Base-by-base conservation (phyloP, 2,888 invertebrate genomes). In the Drosophila gaucha region DNA sequence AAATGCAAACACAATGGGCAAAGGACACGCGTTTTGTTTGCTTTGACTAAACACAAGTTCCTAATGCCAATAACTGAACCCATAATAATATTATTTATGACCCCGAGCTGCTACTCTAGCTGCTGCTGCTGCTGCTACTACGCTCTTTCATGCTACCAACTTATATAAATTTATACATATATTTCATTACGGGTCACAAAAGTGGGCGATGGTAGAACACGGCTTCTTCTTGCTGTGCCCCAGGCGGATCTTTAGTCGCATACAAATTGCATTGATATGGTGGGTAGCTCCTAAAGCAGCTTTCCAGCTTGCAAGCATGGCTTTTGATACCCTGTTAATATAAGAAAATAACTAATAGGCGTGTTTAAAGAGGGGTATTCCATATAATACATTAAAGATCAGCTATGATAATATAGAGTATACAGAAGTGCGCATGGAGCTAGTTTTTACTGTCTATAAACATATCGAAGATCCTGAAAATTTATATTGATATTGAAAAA, bases 21-120 rank as follows among this genome's bases (percentile, higher is more conserved):
- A 44, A 39, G 31, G 39, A 39, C 38, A 60, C 47, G 43, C 50
- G 69, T 57, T 64, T 70, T 76, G 74, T 82, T 75, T 82, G 78
- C 68, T 65, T 69, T 83, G 84, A 80, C 80, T 83, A 41, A 80
- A 83, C 74, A 74, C 73, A 70, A 78, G 80, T 63, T 67, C 57
- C 59, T 67, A 60, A 74, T 67, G 63, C 71, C 74, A 74, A 74
- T 83, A 77, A 77, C 67, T 72, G 75, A 74, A 71, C 80, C 80
- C 77, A 80, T 83, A 83, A 83, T 80, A 78, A 69, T 80, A 83
- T 80, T 80, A 80, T 83, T 80, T 83, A 80, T 80, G 67, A 65
- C 78, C 63, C 35, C 52, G 43, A 64, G 68, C 65, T 57, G 47
- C 28, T 38, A 30, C 14, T 55, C 52, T 39, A 26, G 6, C 28